Evolutionary conservation across 2,888 invertebrate species (phyloP), one percentile per base, ranked within the genome.

Genomic region (Mactromeris polynyma): DNA sequence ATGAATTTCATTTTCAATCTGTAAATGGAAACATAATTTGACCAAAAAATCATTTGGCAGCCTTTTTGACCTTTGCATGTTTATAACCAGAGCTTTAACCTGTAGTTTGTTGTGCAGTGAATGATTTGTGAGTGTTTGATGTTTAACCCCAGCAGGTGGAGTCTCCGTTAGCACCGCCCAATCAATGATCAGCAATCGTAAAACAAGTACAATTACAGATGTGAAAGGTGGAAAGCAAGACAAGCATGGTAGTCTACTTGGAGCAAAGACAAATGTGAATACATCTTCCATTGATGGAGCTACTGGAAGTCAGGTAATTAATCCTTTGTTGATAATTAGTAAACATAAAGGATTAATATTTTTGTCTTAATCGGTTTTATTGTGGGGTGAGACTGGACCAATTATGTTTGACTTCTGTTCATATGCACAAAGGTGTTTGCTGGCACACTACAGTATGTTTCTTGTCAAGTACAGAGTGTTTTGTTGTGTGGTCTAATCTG

Each of bases 151-250:
- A 89, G 89, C 92, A 91, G 92, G 92, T 89, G 92, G 89, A 64
- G 83, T 87, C 42, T 81, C 89, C 31, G 83, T 87, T 26, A 89
- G 91, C 77, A 92, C 93, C 64, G 93, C 93, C 42, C 91, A 90
- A 0, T 94, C 95, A 46, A 90, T 95, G 88, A 93, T 95, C 54
- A 95, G 95, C 86, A 95, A 95, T 93, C 94, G 96, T 87, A 96
- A 96, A 93, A 96, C 95, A 33, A 96, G 95, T 94, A 95, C 95
- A 40, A 89, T 96, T 91, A 94, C 95, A 85, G 96, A 96, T 88
- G 87, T 93, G 78, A 96, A 96, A 88, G 94, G 94, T 31, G 93
- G 93, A 40, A 95, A 95, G 86, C 95, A 96, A 85, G 69, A 83
- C 21, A 94, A 95, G 81, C 94, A 95, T 83, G 92, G 93, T 51